Evolutionary conservation across 2,113 vertebrate genomes (phyloP).

Genomic region (Pteropus alecto): DNA sequence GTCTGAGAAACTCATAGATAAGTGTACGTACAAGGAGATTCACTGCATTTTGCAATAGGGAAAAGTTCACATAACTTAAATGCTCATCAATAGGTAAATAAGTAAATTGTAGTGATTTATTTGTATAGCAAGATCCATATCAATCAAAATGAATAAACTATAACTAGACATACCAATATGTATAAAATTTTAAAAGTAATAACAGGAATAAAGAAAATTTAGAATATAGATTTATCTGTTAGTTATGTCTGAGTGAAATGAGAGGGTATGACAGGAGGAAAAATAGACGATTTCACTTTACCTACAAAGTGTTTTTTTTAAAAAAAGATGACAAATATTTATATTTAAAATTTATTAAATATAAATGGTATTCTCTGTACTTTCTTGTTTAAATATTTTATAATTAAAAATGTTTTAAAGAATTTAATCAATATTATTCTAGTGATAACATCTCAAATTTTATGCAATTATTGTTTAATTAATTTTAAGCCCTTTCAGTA

Average conservation of each 20-base stretch:
- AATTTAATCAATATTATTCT: neutral
- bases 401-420: neutral
- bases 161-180: neutral
- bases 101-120: neutral
- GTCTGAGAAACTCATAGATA: neutral
- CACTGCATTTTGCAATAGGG: neutral
- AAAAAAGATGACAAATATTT: neutral
- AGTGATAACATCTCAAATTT: neutral
- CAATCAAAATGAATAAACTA: neutral
- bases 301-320: neutral
- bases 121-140: neutral
- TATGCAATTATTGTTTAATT: neutral
- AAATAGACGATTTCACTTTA: neutral
- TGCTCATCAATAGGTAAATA: neutral
- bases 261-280: neutral
- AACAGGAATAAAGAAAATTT: neutral
- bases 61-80: neutral
- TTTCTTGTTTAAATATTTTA: slow-evolving; percentile 1
- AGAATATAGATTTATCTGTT: neutral
- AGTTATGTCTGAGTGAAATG: neutral
- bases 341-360: neutral
- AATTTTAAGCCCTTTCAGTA: neutral
- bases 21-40: neutral
- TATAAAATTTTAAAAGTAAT: neutral
- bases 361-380: neutral